Evolutionary conservation across 2,113 vertebrate genomes (phyloP).

Genomic region (Ptilonorhynchus violaceus): DNA sequence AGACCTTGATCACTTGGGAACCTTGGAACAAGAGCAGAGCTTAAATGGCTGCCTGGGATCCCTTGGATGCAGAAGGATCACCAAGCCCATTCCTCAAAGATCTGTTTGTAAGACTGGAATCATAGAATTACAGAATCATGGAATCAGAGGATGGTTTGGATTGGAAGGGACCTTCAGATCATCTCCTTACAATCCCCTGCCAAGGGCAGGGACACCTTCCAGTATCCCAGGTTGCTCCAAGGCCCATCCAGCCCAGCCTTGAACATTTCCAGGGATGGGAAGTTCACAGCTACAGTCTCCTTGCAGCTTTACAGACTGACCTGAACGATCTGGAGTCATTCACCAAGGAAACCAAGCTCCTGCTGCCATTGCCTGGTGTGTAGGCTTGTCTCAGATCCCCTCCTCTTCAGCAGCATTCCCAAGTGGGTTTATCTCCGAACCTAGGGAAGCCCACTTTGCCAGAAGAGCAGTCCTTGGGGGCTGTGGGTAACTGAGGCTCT

Average conservation of each 20-base stretch:
- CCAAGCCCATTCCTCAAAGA: neutral
- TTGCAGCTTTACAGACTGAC: neutral
- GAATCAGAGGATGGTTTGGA: neutral
- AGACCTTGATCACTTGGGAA: neutral
- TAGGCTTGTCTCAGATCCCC: neutral
- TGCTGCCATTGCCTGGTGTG: accelerated
- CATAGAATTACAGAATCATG: neutral
- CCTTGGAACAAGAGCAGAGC: neutral
- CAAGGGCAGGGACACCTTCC: neutral
- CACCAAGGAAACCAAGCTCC: neutral
- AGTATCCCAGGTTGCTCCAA: neutral
- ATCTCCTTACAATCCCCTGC: accelerated
- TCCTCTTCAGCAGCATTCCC: neutral
- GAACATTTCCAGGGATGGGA: neutral
- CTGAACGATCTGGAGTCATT: neutral
- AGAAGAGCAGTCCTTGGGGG: neutral
- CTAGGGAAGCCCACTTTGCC: neutral
- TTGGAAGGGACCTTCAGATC: neutral
- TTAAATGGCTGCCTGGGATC: neutral
- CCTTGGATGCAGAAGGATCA: neutral
- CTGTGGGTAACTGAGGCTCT: neutral
- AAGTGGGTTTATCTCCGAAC: neutral
- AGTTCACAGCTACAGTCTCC: neutral
- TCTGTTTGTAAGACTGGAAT: neutral
- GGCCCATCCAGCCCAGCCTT: neutral